These are phyloP conservation scores for Agrotis clavis DNA, from an alignment of 2,888 invertebrate genomes.

Conservation along the genomic window DNA sequence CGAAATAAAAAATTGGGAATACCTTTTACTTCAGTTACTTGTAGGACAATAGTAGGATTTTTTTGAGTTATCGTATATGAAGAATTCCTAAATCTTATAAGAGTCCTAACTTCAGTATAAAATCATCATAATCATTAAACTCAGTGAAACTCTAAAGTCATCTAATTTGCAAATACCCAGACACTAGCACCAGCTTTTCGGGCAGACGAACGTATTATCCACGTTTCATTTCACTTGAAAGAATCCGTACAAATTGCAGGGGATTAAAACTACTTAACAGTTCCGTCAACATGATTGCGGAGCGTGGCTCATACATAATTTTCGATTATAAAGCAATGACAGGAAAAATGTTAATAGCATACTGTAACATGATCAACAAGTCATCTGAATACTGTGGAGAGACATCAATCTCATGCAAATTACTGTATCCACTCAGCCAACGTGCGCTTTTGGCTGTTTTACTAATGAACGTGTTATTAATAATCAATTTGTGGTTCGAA, in stretches of 20 bases:
- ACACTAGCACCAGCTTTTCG: constrained; percentile 8
- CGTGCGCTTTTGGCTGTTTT: constrained; percentile 76
- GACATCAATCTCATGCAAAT: constrained; percentile 83
- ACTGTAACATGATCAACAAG: constrained; percentile 55
- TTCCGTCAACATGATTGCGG: constrained; percentile 45
- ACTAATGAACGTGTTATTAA: constrained; percentile 84
- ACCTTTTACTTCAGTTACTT: constrained; percentile 18
- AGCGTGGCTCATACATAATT: constrained; percentile 54
- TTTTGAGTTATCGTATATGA: background rate
- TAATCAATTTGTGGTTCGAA: constrained; percentile 85
- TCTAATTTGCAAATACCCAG: constrained; percentile 14
- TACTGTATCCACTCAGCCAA: constrained; percentile 67
- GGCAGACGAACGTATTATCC: constrained; percentile 39
- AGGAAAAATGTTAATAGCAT: constrained; percentile 56
- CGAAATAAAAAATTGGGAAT: background rate
- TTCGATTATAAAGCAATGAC: constrained; percentile 61
- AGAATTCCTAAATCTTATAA: background rate
- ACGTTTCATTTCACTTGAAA: constrained; percentile 36
- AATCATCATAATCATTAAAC: background rate
- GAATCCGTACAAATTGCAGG: constrained; percentile 52
- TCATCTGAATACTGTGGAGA: constrained; percentile 55
- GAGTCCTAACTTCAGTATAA: too few relatives aligned
- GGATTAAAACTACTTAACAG: constrained; percentile 43
- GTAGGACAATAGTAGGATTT: background rate
- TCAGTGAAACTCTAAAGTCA: background rate